Evolutionary conservation across 2,113 vertebrate species (phyloP).

Genomic region (Nyctereutes procyonoides): DNA sequence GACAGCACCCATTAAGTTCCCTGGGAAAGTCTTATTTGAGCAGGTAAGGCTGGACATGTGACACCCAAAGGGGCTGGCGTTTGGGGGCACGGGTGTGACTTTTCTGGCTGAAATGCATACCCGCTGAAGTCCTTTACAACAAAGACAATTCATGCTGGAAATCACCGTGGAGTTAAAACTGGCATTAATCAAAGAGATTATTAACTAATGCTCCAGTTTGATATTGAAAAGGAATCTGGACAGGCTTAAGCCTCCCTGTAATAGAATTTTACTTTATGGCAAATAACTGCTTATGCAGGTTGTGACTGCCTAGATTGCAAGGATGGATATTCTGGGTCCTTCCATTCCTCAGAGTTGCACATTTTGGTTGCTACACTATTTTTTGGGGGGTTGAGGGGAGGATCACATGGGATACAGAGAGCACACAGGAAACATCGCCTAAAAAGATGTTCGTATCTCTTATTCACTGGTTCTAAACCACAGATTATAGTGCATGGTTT

Average conservation of each 20-base stretch:
- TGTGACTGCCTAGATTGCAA: not conserved
- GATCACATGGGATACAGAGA: not conserved
- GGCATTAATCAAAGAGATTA: not conserved
- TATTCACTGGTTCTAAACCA: conserved; percentile 39
- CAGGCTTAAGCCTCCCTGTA: not conserved
- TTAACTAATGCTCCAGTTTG: not conserved
- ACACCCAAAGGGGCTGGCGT: not conserved
- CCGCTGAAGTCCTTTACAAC: not conserved
- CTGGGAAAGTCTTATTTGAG: not conserved
- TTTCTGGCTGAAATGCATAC: not conserved
- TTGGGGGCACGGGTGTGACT: not conserved
- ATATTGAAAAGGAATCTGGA: not conserved
- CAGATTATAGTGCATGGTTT: not conserved
- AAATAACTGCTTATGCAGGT: not conserved
- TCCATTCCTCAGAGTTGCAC: not conserved
- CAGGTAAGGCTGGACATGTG: not conserved
- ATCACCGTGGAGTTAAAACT: not conserved
- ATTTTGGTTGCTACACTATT: not conserved
- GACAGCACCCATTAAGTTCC: not conserved
- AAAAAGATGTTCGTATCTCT: not conserved
- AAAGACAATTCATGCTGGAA: not conserved
- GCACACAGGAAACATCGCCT: not conserved
- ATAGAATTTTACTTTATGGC: not conserved
- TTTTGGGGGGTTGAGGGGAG: not conserved
- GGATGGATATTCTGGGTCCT: not conserved